These are phyloP conservation scores for Polymixis flavicincta DNA, from an alignment of 2,888 invertebrate species.

Conservation along the genomic window DNA sequence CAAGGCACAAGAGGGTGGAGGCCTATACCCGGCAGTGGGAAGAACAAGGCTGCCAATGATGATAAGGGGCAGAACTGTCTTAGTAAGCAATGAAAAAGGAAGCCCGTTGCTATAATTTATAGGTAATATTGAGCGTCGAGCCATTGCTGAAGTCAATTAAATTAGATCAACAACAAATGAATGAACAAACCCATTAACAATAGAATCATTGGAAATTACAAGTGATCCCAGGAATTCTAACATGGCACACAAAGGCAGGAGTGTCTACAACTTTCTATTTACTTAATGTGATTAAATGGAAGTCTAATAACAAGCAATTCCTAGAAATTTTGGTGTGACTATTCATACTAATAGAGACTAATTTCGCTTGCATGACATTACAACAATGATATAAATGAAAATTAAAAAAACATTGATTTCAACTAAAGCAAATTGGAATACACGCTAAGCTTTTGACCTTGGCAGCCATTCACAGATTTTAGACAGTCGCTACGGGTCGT, in stretches of 20 bases:
- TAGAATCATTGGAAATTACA: neutral
- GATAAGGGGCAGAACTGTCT: too few relatives aligned
- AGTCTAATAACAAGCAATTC: neutral
- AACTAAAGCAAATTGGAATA: neutral
- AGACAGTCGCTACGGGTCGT: neutral
- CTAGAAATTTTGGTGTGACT: conserved; percentile 5
- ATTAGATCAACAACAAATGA: conserved; percentile 8
- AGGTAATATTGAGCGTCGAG: neutral
- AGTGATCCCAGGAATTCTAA: conserved; percentile 6
- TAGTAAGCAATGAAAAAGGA: neutral
- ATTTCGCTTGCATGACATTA: conserved; percentile 3
- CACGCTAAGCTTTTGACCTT: neutral
- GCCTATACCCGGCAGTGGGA: too few relatives aligned
- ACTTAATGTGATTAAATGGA: conserved; percentile 3
- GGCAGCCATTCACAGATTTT: neutral
- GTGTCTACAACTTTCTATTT: conserved; percentile 12
- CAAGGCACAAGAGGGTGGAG: too few relatives aligned
- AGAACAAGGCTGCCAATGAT: too few relatives aligned
- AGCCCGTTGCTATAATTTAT: too few relatives aligned
- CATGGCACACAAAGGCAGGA: neutral
- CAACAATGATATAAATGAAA: neutral
- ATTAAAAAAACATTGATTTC: neutral
- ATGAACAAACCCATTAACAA: neutral
- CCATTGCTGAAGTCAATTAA: conserved; percentile 1
- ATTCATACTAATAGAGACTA: neutral